A percentile compares a stretch with the other conserved stretches of the same genome.
These are phyloP conservation scores for Gila orcuttii DNA, from an alignment of 2,113 vertebrate genomes.

Conservation along the genomic window DNA sequence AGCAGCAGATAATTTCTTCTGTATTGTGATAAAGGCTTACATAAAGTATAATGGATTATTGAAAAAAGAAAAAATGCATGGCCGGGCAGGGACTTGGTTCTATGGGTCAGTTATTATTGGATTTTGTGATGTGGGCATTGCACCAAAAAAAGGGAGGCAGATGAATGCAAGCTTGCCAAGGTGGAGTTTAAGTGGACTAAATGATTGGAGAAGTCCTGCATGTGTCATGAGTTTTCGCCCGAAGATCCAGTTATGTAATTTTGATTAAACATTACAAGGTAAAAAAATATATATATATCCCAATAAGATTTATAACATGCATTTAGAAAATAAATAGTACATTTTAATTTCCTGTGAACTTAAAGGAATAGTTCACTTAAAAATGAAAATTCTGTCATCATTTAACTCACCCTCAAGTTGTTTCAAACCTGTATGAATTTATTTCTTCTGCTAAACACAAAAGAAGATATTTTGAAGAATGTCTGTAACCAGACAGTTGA, in stretches of 20 bases:
- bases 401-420: too few relatives aligned
- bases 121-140: neutral
- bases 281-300: neutral
- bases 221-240: neutral
- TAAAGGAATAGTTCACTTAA: neutral
- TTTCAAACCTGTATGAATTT: too few relatives aligned
- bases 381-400: too few relatives aligned
- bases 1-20: neutral
- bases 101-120: neutral
- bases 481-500: too few relatives aligned
- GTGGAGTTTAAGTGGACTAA: neutral
- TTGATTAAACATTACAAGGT: neutral
- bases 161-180: neutral
- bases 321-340: neutral
- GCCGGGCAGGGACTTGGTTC: too few relatives aligned
- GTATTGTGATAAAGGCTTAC: neutral
- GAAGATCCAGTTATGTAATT: neutral
- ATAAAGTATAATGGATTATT: too few relatives aligned
- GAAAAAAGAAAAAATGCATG: too few relatives aligned
- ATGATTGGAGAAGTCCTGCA: neutral
- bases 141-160: neutral
- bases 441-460: too few relatives aligned
- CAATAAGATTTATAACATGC: neutral
- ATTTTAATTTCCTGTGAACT: neutral
- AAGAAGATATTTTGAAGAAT: too few relatives aligned